Evolutionary conservation across 2,888 invertebrate genomes (phyloP), one percentile per base, ranked within the genome.

Genomic region (Cheilosia urbana): DNA sequence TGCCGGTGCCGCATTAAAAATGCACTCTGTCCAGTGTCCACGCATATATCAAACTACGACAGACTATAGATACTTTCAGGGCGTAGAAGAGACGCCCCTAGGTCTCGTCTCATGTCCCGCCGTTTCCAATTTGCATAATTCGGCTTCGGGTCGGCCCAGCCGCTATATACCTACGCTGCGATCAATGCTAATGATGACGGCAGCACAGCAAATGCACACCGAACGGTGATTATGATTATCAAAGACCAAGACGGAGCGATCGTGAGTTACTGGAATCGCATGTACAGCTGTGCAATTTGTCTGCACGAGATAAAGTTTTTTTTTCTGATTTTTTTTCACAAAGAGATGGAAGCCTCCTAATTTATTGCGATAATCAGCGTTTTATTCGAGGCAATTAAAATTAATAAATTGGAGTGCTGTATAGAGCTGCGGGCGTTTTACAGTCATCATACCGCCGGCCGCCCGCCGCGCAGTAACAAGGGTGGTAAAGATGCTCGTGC

Each of bases 361-460:
- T 85, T 85, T 85, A 85, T 81, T 58, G 72, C 85, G 77, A 87
- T 78, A 87, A 79, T 87, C 82, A 73, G 79, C 78, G 62, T 82
- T 87, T 87, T 87, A 88, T 88, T 83, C 72, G 73, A 57, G 84
- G 87, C 88, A 89, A 91, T 90, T 90, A 89, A 91, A 91, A 90
- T 91, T 90, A 90, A 90, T 90, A 91, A 91, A 90, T 90, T 89
- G 85, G 68, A 80, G 85, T 85, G 85, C 76, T 13, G 37, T 71
- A 55, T 71, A 55, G 71, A 57, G 71, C 84, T 68, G 34, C 62
- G 37, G 80, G 80, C 65, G 13, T 45, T 45, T 68, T n/a, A 2
- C 55, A 51, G 51, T 51, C 55, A 30, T 51, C 75, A 34, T 55
- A 49, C 69, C 62, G 9, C 57, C 27, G 21, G n/a, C n/a, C n/a